Conservation (phyloP, 2,113 vertebrate species). For the Nothocercus nigrocapillus region DNA sequence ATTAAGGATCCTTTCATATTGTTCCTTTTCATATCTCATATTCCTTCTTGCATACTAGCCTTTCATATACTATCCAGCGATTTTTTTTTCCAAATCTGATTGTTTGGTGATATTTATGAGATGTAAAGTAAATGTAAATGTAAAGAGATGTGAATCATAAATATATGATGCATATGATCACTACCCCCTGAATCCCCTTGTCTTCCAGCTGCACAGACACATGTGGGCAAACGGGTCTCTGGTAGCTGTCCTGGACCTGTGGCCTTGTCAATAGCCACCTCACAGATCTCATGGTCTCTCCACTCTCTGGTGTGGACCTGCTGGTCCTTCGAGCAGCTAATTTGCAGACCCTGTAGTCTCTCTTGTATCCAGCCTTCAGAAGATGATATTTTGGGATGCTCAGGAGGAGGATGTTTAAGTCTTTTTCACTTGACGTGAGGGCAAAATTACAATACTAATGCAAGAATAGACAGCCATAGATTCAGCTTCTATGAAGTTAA, state of each 20-base stretch:
- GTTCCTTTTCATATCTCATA: not conserved
- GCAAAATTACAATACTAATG: not conserved
- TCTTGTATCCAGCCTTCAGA: not conserved
- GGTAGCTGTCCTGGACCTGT: not conserved
- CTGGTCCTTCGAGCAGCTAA: not conserved
- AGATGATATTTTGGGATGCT: not conserved
- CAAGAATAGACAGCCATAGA: not conserved
- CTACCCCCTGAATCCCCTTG: not conserved
- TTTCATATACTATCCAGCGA: not conserved
- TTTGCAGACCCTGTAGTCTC: not conserved
- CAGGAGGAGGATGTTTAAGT: not conserved
- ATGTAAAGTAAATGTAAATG: not conserved
- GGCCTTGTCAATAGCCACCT: not conserved
- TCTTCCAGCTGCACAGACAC: not conserved
- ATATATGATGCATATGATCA: not conserved
- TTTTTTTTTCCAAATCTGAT: not conserved
- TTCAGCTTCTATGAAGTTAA: not conserved
- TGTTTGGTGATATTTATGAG: not conserved
- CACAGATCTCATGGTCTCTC: not conserved
- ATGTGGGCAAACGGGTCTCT: not conserved
- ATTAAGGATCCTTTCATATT: not conserved
- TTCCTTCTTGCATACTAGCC: not conserved
- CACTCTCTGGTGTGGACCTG: not conserved
- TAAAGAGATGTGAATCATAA: too few relatives aligned
- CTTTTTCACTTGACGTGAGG: not conserved